These are phyloP conservation scores for Drosophila mauritiana DNA, from an alignment of 1,140 invertebrate genomes.

Conservation along the genomic window DNA sequence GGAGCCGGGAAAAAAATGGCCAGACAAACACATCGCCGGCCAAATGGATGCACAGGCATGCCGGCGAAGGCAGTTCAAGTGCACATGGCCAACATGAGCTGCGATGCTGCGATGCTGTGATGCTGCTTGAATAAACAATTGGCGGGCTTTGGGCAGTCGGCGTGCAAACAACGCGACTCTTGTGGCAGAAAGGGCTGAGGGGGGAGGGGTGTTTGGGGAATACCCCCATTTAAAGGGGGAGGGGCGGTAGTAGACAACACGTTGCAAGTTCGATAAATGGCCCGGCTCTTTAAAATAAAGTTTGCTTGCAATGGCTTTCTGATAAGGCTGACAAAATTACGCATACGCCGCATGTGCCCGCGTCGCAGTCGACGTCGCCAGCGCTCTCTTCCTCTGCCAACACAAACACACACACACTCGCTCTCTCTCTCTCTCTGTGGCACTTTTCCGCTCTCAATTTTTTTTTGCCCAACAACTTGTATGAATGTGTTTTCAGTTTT, in stretches of 20 bases:
- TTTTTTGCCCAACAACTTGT: constrained; percentile 67
- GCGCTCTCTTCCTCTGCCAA: constrained; percentile 10
- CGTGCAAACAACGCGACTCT: constrained; percentile 55
- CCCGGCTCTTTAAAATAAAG: constrained; percentile 69
- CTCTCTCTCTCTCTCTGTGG: neutral
- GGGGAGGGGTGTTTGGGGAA: neutral
- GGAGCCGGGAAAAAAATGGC: constrained; percentile 34
- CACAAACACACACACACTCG: neutral
- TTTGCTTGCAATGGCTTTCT: constrained; percentile 58
- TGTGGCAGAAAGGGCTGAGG: constrained; percentile 17
- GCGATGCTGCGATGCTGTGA: constrained; percentile 10
- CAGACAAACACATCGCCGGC: constrained; percentile 55
- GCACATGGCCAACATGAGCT: constrained; percentile 35
- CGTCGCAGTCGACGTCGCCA: constrained; percentile 18
- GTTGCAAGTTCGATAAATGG: constrained; percentile 50
- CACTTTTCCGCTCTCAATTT: neutral
- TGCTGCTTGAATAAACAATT: constrained; percentile 79
- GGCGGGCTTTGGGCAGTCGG: constrained; percentile 55
- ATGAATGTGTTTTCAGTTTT: constrained; percentile 75
- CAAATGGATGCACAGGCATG: constrained; percentile 66
- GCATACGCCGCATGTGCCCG: constrained; percentile 62
- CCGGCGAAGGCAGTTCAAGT: constrained; percentile 13
- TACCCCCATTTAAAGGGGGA: neutral
- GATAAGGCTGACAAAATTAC: constrained; percentile 72
- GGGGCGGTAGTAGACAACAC: constrained; percentile 28